Evolutionary conservation across 2,888 invertebrate species (phyloP), one percentile per base, ranked within the genome.

Genomic region (Dryobota labecula): DNA sequence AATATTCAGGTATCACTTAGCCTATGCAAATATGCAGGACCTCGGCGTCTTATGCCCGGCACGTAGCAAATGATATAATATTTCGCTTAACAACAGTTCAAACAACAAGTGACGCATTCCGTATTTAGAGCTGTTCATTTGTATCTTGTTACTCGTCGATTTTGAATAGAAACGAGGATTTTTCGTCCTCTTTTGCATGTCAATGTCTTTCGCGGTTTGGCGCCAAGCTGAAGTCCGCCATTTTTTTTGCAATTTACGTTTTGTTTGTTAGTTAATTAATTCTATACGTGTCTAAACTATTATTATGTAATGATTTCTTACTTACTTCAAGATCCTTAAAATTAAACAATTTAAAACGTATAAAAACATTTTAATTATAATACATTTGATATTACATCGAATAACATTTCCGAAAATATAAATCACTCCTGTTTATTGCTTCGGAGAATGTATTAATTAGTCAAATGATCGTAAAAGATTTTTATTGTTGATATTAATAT

Each of bases 1-100:
- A 92, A 94, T 90, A 93, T 91, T 92, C 91, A 92, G 91, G 89
- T 94, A 93, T 91, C 91, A 88, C 90, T 92, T 92, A 90, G 89
- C 89, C 88, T 92, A 92, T 91, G 92, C 90, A 93, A 94, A 94
- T 92, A 93, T 66, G 75, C 58, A 86, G 83, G 87, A 87, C 88
- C 87, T 85, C 85, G 86, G 78, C 72, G 77, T 65, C 53, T 74
- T 77, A 85, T 73, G 84, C 74, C 67, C 9, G 64, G 54, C 83
- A 77, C 70, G 71, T 84, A 88, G 58, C 63, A 41, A 83, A 84
- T 86, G 88, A 88, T 87, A 86, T 86, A 83, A 81, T 84, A 85
- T 86, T 71, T 78, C 63, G 71, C 71, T 71, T 75, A 56, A 71
- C 70, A 70, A 76, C 72, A 38, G 27, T 68, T 66, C 67, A 27